These are phyloP conservation scores for Euzophera pinguis DNA, from an alignment of 2,888 invertebrate genomes.

Conservation along the genomic window DNA sequence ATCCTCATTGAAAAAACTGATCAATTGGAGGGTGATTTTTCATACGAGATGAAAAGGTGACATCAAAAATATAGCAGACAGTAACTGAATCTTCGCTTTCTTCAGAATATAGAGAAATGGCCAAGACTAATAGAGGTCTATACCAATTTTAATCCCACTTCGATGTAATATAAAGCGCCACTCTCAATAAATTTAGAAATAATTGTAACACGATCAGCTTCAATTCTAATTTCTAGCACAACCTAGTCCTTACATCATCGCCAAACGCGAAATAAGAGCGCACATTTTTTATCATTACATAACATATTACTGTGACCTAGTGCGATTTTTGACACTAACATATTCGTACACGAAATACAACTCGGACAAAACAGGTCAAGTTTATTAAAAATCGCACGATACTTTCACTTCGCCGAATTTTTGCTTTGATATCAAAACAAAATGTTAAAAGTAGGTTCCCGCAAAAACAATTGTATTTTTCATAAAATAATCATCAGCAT, in stretches of 20 bases:
- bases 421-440: not conserved
- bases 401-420: not conserved
- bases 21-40: too few species aligned
- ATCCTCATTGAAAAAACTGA: too few species aligned
- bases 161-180: too few species aligned
- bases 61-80: too few species aligned
- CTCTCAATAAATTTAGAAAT: too few species aligned
- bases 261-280: not conserved
- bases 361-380: not conserved
- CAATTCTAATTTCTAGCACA: not conserved
- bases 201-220: not conserved
- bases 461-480: not conserved
- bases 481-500: too few species aligned
- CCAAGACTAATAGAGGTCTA: too few species aligned
- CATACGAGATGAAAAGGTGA: too few species aligned
- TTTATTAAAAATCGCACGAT: not conserved
- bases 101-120: too few species aligned
- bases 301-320: not conserved
- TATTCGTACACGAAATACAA: constrained; percentile 7
- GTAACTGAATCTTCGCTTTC: too few species aligned
- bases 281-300: not conserved
- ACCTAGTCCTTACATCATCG: not conserved
- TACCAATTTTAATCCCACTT: too few species aligned
- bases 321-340: constrained; percentile 14
- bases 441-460: not conserved